phyloP scores from a whole-genome alignment of 2,113 vertebrate genomes.

The Heliornis fulica region DNA sequence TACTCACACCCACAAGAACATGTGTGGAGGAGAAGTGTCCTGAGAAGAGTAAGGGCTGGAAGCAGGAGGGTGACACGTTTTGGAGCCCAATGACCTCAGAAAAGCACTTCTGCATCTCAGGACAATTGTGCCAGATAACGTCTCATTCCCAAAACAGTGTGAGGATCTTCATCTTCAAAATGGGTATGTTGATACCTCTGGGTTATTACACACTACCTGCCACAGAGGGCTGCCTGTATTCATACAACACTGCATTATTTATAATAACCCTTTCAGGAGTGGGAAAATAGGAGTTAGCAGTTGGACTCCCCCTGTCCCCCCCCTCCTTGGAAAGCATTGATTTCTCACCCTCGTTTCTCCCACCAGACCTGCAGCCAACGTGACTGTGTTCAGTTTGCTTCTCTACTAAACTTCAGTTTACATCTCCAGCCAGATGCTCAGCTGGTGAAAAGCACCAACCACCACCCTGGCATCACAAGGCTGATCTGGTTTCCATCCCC shows the following conservation, averaged over 20 bases:
- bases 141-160: fast-evolving
- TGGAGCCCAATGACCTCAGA: neutral
- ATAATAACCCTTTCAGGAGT: constrained; percentile 23
- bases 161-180: constrained; percentile 54
- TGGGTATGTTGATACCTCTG: constrained; percentile 22
- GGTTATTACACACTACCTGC: constrained; percentile 28
- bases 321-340: neutral
- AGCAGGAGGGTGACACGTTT: neutral
- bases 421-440: neutral
- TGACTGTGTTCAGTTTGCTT: neutral
- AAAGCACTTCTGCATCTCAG: neutral
- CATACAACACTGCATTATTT: constrained; percentile 34
- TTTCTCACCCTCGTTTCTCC: neutral
- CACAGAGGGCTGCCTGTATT: neutral
- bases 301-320: neutral
- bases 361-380: neutral
- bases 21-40: neutral
- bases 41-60: neutral
- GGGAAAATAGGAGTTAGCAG: neutral
- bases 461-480: neutral
- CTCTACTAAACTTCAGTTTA: neutral
- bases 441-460: neutral
- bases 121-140: neutral
- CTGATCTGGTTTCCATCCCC: neutral
- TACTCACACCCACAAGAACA: neutral